A percentile compares a stretch with the other conserved stretches of the same genome.
Conservation (phyloP, 2,113 vertebrate genomes). For the Dinomys branickii region DNA sequence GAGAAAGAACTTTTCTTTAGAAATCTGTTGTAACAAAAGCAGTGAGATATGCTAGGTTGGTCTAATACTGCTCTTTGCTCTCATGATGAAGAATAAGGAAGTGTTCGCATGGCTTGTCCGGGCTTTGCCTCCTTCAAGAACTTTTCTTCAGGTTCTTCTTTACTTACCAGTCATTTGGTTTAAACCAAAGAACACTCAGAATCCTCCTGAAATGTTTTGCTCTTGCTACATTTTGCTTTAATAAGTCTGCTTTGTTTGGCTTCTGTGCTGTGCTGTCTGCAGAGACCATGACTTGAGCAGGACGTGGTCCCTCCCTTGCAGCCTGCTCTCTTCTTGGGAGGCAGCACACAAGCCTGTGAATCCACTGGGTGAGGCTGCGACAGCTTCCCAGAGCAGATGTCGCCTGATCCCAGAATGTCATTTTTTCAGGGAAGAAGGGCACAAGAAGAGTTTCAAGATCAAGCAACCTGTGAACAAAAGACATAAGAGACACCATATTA, state of each 20-base stretch:
- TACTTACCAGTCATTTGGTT: not conserved
- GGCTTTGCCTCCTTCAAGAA: not conserved
- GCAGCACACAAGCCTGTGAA: not conserved
- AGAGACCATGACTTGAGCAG: not conserved
- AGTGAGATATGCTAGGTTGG: not conserved
- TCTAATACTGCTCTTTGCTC: not conserved
- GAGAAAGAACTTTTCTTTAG: constrained; percentile 9
- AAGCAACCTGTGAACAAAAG: not conserved
- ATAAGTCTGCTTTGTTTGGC: not conserved
- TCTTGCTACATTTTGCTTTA: not conserved
- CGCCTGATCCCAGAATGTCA: not conserved
- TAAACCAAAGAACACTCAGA: not conserved
- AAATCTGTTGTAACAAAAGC: not conserved
- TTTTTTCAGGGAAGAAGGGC: not conserved
- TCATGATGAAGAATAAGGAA: not conserved
- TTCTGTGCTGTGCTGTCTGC: not conserved
- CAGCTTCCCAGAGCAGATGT: not conserved
- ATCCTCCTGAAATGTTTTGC: not conserved
- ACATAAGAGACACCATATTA: not conserved
- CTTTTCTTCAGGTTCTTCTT: not conserved
- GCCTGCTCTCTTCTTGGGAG: not conserved
- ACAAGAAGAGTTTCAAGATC: not conserved
- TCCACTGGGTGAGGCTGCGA: not conserved
- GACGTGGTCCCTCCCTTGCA: not conserved
- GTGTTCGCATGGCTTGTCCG: not conserved